Conservation (phyloP, 2,113 vertebrate species). For the Eublepharis macularius region DNA sequence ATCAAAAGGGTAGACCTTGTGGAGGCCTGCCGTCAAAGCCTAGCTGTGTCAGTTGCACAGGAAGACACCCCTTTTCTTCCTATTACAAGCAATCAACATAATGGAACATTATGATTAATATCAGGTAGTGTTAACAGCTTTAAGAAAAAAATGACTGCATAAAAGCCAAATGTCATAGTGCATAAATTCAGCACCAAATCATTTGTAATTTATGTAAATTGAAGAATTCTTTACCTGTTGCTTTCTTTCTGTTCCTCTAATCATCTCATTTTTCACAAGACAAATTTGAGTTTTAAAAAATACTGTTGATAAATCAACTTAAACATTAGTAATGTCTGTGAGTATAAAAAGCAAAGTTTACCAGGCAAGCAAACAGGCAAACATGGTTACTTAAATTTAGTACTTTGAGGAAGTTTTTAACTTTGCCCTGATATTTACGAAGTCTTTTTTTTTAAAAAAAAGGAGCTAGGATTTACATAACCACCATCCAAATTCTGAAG, state of each 20-base stretch:
- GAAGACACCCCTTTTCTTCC: conserved; percentile 99
- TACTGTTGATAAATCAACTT: conserved; percentile 94
- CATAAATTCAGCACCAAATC: conserved; percentile 88
- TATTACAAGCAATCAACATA: conserved; percentile 99
- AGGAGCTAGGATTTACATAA: conserved; percentile 65
- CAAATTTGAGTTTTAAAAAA: conserved; percentile 90
- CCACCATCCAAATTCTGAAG: conserved; percentile 72
- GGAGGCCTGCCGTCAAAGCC: conserved; percentile 99
- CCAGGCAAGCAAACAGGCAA: conserved; percentile 92
- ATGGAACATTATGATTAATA: conserved; percentile 99
- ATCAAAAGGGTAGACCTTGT: conserved; percentile 99
- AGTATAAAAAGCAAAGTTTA: conserved; percentile 93
- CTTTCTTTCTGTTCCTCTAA: conserved; percentile 95
- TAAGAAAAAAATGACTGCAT: conserved; percentile 87
- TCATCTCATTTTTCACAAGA: conserved; percentile 92
- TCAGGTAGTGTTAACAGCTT: conserved; percentile 96
- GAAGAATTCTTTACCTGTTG: conserved; percentile 94
- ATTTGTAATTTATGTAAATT: conserved; percentile 91
- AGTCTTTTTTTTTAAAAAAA: conserved; percentile 66
- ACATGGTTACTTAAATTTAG: conserved; percentile 86
- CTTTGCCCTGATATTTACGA: conserved; percentile 75
- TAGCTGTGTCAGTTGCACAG: conserved; percentile 99
- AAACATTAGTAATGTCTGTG: conserved; percentile 96
- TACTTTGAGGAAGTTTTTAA: conserved; percentile 92
- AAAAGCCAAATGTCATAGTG: conserved; percentile 92